Conservation (phyloP, 2,113 vertebrate genomes). For the Papio anubis region DNA sequence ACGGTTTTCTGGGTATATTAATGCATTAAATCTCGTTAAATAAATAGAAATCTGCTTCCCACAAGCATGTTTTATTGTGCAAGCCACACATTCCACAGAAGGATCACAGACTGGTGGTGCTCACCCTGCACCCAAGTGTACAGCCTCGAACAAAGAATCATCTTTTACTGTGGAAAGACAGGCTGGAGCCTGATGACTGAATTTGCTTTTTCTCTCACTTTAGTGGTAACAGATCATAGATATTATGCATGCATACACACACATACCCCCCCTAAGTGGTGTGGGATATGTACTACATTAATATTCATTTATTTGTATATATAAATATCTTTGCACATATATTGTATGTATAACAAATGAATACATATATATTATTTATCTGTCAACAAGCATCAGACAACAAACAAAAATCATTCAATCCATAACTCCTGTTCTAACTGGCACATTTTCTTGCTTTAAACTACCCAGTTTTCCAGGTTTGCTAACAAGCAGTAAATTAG, state of each 20-base stretch:
- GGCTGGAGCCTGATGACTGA: background rate
- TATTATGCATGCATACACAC: background rate
- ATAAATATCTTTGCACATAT: background rate
- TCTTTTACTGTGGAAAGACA: background rate
- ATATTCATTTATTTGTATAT: background rate
- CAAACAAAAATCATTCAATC: background rate
- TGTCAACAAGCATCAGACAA: slow-evolving; percentile 23
- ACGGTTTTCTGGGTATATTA: background rate
- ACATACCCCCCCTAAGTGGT: background rate
- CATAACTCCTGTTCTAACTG: background rate
- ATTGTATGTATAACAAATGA: background rate
- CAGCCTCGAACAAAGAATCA: background rate
- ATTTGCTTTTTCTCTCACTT: background rate
- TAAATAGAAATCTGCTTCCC: slow-evolving; percentile 39
- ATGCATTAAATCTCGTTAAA: background rate
- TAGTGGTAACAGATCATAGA: background rate
- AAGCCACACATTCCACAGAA: background rate
- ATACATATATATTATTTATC: background rate
- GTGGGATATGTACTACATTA: background rate
- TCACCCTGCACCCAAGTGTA: background rate
- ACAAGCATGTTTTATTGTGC: background rate
- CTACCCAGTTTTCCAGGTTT: background rate
- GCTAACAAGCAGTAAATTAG: background rate
- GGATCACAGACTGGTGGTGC: background rate
- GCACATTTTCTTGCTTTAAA: background rate